Conservation (phyloP, 1,140 invertebrate species). For the Potamilus streckersoni region DNA sequence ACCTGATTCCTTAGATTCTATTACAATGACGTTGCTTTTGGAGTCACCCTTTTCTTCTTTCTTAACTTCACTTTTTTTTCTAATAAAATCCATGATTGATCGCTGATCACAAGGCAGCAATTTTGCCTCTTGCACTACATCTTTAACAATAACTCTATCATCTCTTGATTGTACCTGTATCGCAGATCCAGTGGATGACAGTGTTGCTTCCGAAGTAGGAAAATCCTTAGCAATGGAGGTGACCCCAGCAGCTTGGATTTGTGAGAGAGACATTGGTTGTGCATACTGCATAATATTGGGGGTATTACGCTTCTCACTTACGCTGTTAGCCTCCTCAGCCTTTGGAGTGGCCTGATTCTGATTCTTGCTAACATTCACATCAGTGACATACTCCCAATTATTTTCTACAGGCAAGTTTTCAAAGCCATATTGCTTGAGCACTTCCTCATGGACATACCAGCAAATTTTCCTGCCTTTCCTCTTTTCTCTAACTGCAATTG, state of each 20-base stretch:
- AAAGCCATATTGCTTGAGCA: slow-evolving; percentile 72
- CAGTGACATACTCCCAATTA: slow-evolving; percentile 38
- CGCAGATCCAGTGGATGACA: no score
- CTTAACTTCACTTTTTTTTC: no score
- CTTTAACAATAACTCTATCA: no score
- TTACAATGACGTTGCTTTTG: no score
- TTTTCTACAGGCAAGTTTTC: slow-evolving; percentile 65
- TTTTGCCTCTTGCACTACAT: no score
- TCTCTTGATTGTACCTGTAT: no score
- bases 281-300: slow-evolving; percentile 46
- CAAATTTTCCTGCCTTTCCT: slow-evolving; percentile 70
- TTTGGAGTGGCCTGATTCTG: slow-evolving; percentile 31
- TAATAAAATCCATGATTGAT: no score
- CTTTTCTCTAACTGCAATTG: slow-evolving; percentile 74
- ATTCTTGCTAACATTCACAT: slow-evolving; percentile 13
- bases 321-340: slow-evolving; percentile 17
- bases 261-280: slow-evolving; percentile 41
- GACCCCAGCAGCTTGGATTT: slow-evolving; percentile 30
- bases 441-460: slow-evolving; percentile 77
- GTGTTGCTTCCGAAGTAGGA: no score
- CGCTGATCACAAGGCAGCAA: no score
- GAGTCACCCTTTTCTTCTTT: no score
- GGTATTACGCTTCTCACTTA: slow-evolving; percentile 17
- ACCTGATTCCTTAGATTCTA: no score
- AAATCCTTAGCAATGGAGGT: no score